Evolutionary conservation across 2,113 vertebrate species (phyloP), one percentile per base, ranked within the genome.

Genomic region (Amblyopsis rosae): DNA sequence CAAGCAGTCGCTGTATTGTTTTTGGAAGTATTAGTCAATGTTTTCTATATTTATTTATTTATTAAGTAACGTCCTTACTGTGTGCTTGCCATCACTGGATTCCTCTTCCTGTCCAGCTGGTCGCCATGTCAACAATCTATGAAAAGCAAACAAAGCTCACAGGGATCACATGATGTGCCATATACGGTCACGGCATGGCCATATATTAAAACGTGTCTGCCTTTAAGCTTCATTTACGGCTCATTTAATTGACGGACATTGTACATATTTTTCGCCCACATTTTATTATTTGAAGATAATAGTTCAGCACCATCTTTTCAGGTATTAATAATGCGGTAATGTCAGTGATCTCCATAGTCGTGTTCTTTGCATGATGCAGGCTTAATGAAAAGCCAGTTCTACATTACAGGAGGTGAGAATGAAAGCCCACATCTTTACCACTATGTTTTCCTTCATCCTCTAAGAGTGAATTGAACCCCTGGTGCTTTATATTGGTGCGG

Each of bases 81-180:
- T 90, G 72, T 96, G 95, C 75, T 94, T 99, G 54, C 82, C 77
- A 26, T 99, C 98, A 64, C 86, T 80, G 48, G 90, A 69, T 35
- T 98, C 97, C 9, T 98, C 97, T 51, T 99, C 98, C 89, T 96
- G 93, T 73, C 95, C 95, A 4, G 77, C 92, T 59, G 97, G 98
- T 87, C 92, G 94, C 98, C 98, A 99, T 0, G 94, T 96, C 91
- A 99, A 89, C 92, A 99, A 93, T 59, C 98, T 99, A 56, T 67
- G 70, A 5, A 64, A 69, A 83, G 62, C 55, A 87, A 83, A 87
- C 49, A 78, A 9, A 60, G 33, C 8, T 12, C 72, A 17, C 53
- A 10, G 0, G 46, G 41, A 0, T 3, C 56, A 58, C 17, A 41
- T 41, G 35, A 32, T 46, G 3, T n/a, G 26, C 26, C 1, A 50